phyloP scores from a whole-genome alignment of 2,888 invertebrate genomes.

The Perizoma affinitatum region DNA sequence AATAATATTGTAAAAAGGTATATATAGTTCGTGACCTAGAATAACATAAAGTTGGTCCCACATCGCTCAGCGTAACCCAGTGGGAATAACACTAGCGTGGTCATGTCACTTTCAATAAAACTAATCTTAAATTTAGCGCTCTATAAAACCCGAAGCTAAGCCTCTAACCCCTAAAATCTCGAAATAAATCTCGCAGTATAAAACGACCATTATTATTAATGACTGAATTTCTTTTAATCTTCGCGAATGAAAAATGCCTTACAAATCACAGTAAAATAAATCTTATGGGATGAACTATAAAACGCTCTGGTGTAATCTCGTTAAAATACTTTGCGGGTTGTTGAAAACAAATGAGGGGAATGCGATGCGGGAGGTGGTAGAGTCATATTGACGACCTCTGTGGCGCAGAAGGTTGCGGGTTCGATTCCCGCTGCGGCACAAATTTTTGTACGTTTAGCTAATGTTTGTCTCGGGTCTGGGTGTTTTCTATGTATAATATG shows the following conservation, averaged over 20 bases:
- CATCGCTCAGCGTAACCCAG: not conserved
- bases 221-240: slow-evolving; percentile 72
- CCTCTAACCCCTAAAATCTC: slow-evolving; percentile 50
- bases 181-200: slow-evolving; percentile 63
- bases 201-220: slow-evolving; percentile 70
- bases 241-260: slow-evolving; percentile 65
- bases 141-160: slow-evolving; percentile 43
- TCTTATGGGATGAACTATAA: slow-evolving; percentile 77
- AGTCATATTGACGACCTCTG: slow-evolving; percentile 44
- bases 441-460: no score
- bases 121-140: slow-evolving; percentile 44
- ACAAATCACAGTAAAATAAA: slow-evolving; percentile 74
- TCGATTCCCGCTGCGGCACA: no score
- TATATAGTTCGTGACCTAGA: no score
- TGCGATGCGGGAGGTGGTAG: slow-evolving; percentile 28
- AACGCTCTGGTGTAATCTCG: slow-evolving; percentile 71
- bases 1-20: no score
- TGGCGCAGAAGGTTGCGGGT: no score
- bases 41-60: no score
- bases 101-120: slow-evolving; percentile 34
- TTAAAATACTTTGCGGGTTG: slow-evolving; percentile 78
- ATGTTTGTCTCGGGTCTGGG: no score
- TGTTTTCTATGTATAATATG: no score
- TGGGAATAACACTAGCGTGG: slow-evolving; percentile 16
- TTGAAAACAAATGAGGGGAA: slow-evolving; percentile 28